Base-by-base conservation (phyloP, 2,888 invertebrate species). In the Leptarthrus brevirostris region DNA sequence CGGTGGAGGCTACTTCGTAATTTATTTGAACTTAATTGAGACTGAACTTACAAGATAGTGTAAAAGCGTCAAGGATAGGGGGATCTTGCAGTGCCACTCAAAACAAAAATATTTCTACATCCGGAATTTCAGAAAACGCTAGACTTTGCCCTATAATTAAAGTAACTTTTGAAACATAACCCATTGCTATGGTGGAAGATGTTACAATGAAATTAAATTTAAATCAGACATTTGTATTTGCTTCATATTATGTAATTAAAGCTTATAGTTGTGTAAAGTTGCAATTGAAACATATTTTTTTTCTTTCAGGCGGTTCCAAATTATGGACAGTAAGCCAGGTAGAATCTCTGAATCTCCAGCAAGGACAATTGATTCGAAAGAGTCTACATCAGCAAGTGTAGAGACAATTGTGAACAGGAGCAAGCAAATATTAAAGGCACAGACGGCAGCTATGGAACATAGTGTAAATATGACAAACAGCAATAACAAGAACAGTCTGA, bases 371-470 rank as follows among this genome's bases (percentile, higher is more conserved):
- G 84, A 84, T 69, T 84, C 85, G 30, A 80, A 80, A 73, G 84
- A 82, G 72, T 85, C 84, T 34, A 83, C 84, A 34, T 80, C 81
- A 8, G 82, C 81, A 64, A 84, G 85, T 78, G 80, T 84, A 80
- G 83, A 84, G 64, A 84, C 84, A 22, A 84, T 84, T 74, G 83
- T 84, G 4, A 83, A 84, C 77, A 82, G 83, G 69, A 81, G 79
- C 22, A 69, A 58, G 8, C 49, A 79, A 72, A 81, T 73, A 34
- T 8, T 81, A 56, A 75, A 79, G 72, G 77, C 81, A 69, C 82
- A 82, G 76, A 79, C 79, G 69, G 77, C 79, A 54, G 77, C 79
- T 16, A 80, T 83, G 36, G 80, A 80, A 72, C 80, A 82, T 74
- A 81, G 81, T 77, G 81, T 81, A 47, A 83, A 83, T 74, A 78